phyloP scores from a whole-genome alignment of 1,140 invertebrate species.

The Cephus cinctus region DNA sequence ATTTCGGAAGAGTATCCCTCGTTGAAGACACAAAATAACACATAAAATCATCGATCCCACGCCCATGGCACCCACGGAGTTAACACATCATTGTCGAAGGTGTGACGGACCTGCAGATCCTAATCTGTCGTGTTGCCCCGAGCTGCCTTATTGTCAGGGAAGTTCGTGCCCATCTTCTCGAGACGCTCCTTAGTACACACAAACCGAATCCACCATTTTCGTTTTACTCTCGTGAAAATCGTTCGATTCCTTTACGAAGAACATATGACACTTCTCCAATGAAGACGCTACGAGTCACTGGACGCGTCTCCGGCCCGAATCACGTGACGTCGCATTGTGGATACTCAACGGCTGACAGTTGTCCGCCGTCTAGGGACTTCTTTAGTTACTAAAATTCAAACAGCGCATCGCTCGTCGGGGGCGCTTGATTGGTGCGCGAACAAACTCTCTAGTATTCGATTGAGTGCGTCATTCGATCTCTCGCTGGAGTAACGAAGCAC shows the following conservation, averaged over 20 bases:
- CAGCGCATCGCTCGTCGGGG: neutral
- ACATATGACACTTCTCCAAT: neutral
- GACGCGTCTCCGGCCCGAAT: neutral
- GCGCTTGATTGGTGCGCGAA: neutral
- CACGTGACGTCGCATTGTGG: neutral
- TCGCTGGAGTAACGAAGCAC: constrained; percentile 15
- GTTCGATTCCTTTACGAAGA: too few species aligned
- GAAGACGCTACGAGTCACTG: neutral
- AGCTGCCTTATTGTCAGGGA: constrained; percentile 24
- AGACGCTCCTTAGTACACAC: constrained; percentile 27
- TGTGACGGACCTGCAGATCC: constrained; percentile 36
- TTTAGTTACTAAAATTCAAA: neutral
- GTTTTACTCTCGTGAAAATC: neutral
- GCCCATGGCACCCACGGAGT: constrained; percentile 30
- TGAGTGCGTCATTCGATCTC: too few species aligned
- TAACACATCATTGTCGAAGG: constrained; percentile 42
- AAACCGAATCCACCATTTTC: neutral
- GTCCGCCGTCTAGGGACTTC: neutral
- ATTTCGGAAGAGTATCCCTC: too few species aligned
- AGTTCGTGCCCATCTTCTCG: constrained; percentile 35
- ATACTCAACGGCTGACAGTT: neutral
- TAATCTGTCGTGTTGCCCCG: constrained; percentile 38
- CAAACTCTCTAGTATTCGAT: too few species aligned
- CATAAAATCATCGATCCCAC: too few species aligned
- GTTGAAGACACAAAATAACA: too few species aligned